These are phyloP conservation scores for Pseudococcus viburni DNA, from an alignment of 2,888 invertebrate species.

Conservation along the genomic window DNA sequence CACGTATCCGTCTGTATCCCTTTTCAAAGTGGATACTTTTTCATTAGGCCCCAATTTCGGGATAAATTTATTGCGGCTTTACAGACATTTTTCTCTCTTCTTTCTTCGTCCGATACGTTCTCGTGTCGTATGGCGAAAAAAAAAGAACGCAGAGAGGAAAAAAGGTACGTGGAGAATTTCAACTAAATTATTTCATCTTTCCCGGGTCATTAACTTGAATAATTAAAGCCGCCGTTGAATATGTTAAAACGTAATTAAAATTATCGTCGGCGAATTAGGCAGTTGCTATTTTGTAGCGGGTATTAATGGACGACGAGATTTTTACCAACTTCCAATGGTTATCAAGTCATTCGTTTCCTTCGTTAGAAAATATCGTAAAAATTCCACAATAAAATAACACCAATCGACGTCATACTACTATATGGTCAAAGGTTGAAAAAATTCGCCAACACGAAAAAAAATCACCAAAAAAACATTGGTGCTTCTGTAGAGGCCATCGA, in stretches of 20 bases:
- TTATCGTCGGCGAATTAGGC: neutral
- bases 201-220: slow-evolving; percentile 56
- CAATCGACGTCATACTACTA: neutral
- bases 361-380: no score
- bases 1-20: slow-evolving; percentile 51
- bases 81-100: slow-evolving; percentile 29
- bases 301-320: no score
- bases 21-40: slow-evolving; percentile 62
- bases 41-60: slow-evolving; percentile 62
- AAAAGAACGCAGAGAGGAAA: neutral
- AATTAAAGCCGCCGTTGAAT: slow-evolving; percentile 46
- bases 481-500: slow-evolving; percentile 8
- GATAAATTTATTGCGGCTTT: slow-evolving; percentile 63
- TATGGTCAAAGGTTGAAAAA: neutral
- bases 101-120: neutral
- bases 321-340: no score
- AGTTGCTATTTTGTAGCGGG: neutral
- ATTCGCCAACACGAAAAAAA: slow-evolving; percentile 22
- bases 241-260: slow-evolving; percentile 39
- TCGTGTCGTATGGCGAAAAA: neutral
- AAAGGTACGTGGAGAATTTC: slow-evolving; percentile 11
- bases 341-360: no score
- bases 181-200: slow-evolving; percentile 48
- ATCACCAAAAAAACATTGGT: neutral
- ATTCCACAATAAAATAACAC: neutral